Base-by-base conservation (phyloP, 2,113 vertebrate genomes). In the Nothoprocta pentlandii region DNA sequence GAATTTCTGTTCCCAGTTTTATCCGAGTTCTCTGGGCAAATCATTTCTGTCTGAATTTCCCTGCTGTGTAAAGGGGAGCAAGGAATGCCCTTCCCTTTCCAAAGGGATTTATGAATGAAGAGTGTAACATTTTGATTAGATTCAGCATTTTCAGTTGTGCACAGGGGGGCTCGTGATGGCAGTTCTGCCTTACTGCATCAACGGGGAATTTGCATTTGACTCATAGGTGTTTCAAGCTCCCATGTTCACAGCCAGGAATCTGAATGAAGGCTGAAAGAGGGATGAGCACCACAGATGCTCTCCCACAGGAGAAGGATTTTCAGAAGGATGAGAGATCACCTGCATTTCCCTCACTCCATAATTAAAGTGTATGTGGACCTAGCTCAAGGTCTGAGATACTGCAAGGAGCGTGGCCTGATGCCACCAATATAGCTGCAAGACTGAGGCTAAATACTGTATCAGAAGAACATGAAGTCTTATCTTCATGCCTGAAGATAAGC, bases 81-180 rank as follows among this genome's bases (percentile, higher is more conserved):
- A 86, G 89, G 28, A 90, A 70, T n/a, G 44, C 15, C 74, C 34
- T 82, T 46, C 32, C 39, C n/a, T 73, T 74, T 89, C 91, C 74
- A 84, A 63, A 83, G 51, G 23, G 80, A 67, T 84, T 91, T 84
- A 80, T 93, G 46, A 95, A 90, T 84, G 77, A 92, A 93, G 16
- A 41, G 61, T 70, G 51, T 21, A 78, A 41, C 7, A 22, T 47
- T 92, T 80, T 28, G 30, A 89, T 67, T 30, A 84, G 73, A 67
- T 42, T 80, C 56, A 63, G 36, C 42, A 46, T 91, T 75, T 63
- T 21, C 83, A 71, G 15, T 5, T 68, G 62, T 44, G 66, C 62
- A 76, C 28, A 15, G 54, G 39, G 54, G 20, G 22, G 87, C 44
- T 46, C 44, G 41, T 26, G 54, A 81, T 41, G 32, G 69, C 80